Conservation (phyloP, 2,888 invertebrate genomes). For the Leucania comma region DNA sequence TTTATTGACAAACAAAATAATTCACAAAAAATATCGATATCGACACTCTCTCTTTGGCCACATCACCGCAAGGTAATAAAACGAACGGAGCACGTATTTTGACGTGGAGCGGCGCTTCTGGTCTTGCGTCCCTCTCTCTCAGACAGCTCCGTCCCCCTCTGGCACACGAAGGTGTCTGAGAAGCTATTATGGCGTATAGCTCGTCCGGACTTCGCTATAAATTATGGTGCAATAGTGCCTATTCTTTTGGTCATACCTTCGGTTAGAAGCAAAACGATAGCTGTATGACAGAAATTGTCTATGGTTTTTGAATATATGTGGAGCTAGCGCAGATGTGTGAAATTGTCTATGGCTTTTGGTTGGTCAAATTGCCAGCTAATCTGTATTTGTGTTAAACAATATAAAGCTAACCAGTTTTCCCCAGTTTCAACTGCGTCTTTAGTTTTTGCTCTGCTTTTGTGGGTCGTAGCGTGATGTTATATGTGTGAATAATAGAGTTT, state of each 20-base stretch:
- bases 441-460: no score
- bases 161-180: constrained; percentile 84
- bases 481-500: no score
- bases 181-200: constrained; percentile 88
- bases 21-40: constrained; percentile 72
- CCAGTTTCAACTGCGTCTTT: not conserved
- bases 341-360: not conserved
- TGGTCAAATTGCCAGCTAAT: not conserved
- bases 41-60: constrained; percentile 66
- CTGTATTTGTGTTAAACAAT: not conserved
- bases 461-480: no score
- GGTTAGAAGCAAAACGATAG: constrained; percentile 75
- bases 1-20: constrained; percentile 30
- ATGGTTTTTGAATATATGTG: constrained; percentile 33
- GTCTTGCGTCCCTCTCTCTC: constrained; percentile 79
- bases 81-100: constrained; percentile 91
- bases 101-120: constrained; percentile 91
- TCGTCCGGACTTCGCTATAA: constrained; percentile 84
- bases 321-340: not conserved
- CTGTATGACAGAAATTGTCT: constrained; percentile 79
- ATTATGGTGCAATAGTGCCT: constrained; percentile 88
- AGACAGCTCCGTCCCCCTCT: constrained; percentile 75
- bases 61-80: constrained; percentile 86
- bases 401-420: not conserved
- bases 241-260: constrained; percentile 82